These are phyloP conservation scores for Pediacus dermestoides DNA, from an alignment of 2,888 invertebrate species.

Conservation along the genomic window DNA sequence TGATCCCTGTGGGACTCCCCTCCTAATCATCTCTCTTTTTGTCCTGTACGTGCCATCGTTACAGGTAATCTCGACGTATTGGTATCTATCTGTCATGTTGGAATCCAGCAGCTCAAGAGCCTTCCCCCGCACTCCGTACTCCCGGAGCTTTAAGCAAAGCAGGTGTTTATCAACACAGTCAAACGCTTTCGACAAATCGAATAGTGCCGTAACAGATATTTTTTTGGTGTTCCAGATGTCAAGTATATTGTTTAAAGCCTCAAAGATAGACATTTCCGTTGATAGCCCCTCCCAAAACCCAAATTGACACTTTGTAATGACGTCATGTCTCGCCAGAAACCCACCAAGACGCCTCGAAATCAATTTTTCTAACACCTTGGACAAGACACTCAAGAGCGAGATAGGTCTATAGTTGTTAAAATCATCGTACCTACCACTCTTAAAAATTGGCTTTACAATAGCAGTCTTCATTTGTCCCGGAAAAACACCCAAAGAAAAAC, in stretches of 20 bases:
- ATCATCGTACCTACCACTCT: neutral
- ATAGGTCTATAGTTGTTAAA: conserved; percentile 1
- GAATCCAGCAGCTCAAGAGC: neutral
- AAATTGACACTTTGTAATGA: neutral
- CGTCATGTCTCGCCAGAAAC: neutral
- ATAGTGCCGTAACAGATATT: neutral
- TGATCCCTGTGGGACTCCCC: conserved; percentile 2
- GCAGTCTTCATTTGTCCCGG: neutral
- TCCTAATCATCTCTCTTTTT: too few relatives aligned
- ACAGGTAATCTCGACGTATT: neutral
- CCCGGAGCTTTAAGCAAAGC: neutral
- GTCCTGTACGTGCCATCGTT: too few relatives aligned
- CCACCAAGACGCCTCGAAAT: neutral
- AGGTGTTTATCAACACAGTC: neutral
- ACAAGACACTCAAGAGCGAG: neutral
- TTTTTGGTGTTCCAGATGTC: neutral
- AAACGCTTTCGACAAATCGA: conserved; percentile 1
- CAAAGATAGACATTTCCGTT: neutral
- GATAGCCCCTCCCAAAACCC: neutral
- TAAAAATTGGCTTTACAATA: neutral
- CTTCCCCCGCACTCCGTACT: neutral
- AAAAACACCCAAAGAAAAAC: neutral
- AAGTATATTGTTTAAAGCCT: neutral
- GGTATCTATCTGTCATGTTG: neutral
- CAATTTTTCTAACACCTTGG: neutral